Base-by-base conservation (phyloP, 92 coral and sea anemone species). In the Paragorgia papillata region DNA sequence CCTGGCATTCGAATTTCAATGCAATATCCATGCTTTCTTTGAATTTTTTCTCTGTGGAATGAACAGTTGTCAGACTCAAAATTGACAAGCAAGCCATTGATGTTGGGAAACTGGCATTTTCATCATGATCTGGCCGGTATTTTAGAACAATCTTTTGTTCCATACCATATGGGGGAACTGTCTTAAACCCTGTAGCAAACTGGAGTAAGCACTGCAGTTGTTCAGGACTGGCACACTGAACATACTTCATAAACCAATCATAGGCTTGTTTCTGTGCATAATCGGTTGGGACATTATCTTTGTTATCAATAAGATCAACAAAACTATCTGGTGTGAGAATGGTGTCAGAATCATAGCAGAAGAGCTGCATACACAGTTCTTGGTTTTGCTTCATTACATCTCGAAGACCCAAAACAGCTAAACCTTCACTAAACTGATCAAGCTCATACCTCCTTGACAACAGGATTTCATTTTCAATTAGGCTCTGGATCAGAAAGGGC, bases 171-270 rank as follows among this genome's bases (percentile, higher is more conserved):
- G 85, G 79, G 57, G 79, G 85, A 8, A 80, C 57, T n/a, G n/a
- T n/a, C n/a, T n/a, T n/a, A n/a, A n/a, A n/a, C n/a, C n/a, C n/a
- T n/a, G 79, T 80, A 31, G 53, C 40, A 35, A 80, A 80, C 79
- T 80, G 66, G 1, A 81, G 74, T 37, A 83, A 77, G 64, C 64
- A 33, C 73, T 30, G 44, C 61, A 83, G 87, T 49, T 56, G 63
- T 43, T 69, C 64, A 32, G 49, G 62, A 50, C 73, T 49, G 30
- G 87, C 77, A 65, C 50, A 9, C 44, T 39, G 51, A 25, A 83
- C 79, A 61, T 65, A 83, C 54, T 76, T 78, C 19, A 77, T n/a
- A 32, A 83, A 83, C 87, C 87, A 83, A 40, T 85, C 67, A 74
- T 65, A 54, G 30, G 65, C 50, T 41, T 79, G 80, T 78, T 85